A percentile compares a stretch with the other conserved stretches of the same genome.
Conservation (phyloP, 2,888 invertebrate species). For the Leptopterna dolabrata region DNA sequence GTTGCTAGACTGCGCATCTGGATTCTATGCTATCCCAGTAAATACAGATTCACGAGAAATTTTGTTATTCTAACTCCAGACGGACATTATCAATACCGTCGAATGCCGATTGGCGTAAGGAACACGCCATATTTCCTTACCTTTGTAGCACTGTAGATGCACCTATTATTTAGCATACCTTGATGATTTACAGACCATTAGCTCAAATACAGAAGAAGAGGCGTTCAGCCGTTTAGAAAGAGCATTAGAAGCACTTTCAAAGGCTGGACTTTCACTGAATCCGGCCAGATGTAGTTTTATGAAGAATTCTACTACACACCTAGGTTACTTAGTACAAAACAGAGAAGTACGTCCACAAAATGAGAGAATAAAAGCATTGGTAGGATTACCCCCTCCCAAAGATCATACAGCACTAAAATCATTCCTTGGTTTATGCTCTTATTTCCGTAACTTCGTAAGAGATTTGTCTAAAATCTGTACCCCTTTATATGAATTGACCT, state of each 20-base stretch:
- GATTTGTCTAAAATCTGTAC: slow-evolving; percentile 23
- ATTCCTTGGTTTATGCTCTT: slow-evolving; percentile 8
- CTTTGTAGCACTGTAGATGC: slow-evolving; percentile 62
- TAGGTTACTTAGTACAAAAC: slow-evolving; percentile 25
- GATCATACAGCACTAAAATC: not conserved
- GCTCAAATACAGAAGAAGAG: slow-evolving; percentile 59
- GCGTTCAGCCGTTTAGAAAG: slow-evolving; percentile 63
- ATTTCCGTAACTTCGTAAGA: not conserved
- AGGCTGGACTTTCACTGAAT: too few relatives aligned
- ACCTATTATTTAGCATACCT: slow-evolving; percentile 62
- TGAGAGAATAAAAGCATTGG: not conserved
- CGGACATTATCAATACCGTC: slow-evolving; percentile 31
- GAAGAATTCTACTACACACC: not conserved
- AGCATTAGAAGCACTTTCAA: slow-evolving; percentile 60
- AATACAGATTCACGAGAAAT: not conserved
- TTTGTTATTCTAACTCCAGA: not conserved
- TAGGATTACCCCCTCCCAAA: not conserved
- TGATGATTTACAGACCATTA: slow-evolving; percentile 63
- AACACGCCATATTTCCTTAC: slow-evolving; percentile 13
- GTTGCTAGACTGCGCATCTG: not conserved
- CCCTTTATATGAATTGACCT: not conserved
- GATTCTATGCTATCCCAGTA: slow-evolving; percentile 3
- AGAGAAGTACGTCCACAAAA: not conserved
- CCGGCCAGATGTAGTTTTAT: slow-evolving; percentile 51
- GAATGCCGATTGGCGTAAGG: slow-evolving; percentile 21